Evolutionary conservation across 2,888 invertebrate genomes (phyloP).

Genomic region (Plagiodera versicolora): DNA sequence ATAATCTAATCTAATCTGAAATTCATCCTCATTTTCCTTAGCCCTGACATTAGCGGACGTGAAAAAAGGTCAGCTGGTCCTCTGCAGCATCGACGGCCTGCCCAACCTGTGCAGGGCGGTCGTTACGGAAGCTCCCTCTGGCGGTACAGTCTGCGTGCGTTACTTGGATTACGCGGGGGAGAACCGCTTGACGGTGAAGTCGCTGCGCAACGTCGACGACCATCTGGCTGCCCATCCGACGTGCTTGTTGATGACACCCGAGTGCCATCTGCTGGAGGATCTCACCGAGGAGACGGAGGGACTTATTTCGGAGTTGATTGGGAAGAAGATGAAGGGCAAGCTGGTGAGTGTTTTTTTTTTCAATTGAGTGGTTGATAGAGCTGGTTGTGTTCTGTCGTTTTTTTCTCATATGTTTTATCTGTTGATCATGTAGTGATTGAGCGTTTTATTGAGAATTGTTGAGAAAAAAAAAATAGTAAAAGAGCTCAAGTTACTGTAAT

Average conservation of each 20-base stretch:
- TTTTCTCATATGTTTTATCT: too few relatives aligned
- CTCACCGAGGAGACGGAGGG: slow-evolving; percentile 14
- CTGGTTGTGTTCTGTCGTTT: too few relatives aligned
- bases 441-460: too few relatives aligned
- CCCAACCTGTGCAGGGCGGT: slow-evolving; percentile 38
- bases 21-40: slow-evolving; percentile 8
- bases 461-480: too few relatives aligned
- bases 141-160: slow-evolving; percentile 33
- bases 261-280: slow-evolving; percentile 26
- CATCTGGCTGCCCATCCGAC: slow-evolving; percentile 32
- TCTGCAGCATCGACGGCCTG: slow-evolving; percentile 34
- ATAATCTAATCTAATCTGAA: too few relatives aligned
- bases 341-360: too few relatives aligned
- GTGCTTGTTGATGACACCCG: slow-evolving; percentile 33
- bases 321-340: slow-evolving; percentile 29
- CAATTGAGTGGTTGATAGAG: too few relatives aligned
- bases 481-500: too few relatives aligned
- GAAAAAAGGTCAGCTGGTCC: slow-evolving; percentile 39
- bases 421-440: too few relatives aligned
- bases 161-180: slow-evolving; percentile 43
- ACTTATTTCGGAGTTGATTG: slow-evolving; percentile 26
- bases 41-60: slow-evolving; percentile 33
- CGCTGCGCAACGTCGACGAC: slow-evolving; percentile 39
- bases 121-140: slow-evolving; percentile 31
- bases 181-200: slow-evolving; percentile 34